Conservation (phyloP, 2,113 vertebrate genomes). For the Ceratotherium simum region DNA sequence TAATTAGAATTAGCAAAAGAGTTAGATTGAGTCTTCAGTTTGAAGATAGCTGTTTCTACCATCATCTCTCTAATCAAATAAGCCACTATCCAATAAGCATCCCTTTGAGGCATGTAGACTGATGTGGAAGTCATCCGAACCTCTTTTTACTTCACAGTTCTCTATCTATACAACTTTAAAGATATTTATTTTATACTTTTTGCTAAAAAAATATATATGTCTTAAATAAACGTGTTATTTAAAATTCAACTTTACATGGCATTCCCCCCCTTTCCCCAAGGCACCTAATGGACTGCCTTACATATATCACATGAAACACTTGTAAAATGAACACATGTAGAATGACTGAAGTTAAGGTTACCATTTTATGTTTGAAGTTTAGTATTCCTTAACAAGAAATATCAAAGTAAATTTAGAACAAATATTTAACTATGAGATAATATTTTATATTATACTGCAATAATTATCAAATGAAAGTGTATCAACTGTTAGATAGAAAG, state of each 20-base stretch:
- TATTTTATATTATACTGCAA: neutral
- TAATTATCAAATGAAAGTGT: neutral
- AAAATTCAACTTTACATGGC: neutral
- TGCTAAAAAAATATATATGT: neutral
- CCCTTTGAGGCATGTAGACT: neutral
- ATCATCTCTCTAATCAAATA: neutral
- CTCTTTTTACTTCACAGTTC: neutral
- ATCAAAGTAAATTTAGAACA: neutral
- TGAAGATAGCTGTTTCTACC: neutral
- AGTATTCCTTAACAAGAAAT: neutral
- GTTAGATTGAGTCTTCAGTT: neutral
- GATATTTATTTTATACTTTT: neutral
- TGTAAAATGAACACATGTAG: neutral
- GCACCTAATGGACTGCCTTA: neutral
- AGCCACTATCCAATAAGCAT: neutral
- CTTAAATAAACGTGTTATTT: neutral
- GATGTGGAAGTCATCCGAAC: neutral
- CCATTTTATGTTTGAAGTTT: neutral
- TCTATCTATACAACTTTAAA: neutral
- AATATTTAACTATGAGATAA: neutral
- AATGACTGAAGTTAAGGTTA: neutral
- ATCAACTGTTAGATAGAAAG: neutral
- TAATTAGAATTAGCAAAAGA: neutral
- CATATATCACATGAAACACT: no score
- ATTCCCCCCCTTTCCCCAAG: neutral